phyloP scores from a whole-genome alignment of 1,140 invertebrate species.

The Platyscapa corneri region DNA sequence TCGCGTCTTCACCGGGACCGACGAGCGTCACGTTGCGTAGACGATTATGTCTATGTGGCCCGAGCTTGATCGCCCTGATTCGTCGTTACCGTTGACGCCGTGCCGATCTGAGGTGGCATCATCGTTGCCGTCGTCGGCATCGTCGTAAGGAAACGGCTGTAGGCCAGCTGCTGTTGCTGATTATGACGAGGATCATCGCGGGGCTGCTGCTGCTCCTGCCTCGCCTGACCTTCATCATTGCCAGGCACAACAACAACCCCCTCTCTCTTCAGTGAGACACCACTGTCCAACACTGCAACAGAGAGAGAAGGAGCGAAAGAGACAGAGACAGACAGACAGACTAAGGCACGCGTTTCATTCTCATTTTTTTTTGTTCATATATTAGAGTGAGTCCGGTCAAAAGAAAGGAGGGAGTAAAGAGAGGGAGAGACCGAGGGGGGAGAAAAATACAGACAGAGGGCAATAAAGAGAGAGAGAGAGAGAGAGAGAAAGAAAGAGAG shows the following conservation, averaged over 20 bases:
- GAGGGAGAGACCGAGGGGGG: slow-evolving; percentile 10
- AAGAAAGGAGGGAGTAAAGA: slow-evolving; percentile 11
- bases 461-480: slow-evolving; percentile 11
- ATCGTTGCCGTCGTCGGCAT: slow-evolving; percentile 42
- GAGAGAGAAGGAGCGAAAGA: slow-evolving; percentile 55
- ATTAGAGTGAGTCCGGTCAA: slow-evolving; percentile 49
- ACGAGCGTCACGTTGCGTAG: slow-evolving; percentile 58
- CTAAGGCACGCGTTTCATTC: slow-evolving; percentile 19
- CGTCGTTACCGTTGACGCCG: background rate
- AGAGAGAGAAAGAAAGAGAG: slow-evolving; percentile 47
- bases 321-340: slow-evolving; percentile 37
- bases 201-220: slow-evolving; percentile 46
- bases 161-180: background rate
- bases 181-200: slow-evolving; percentile 16
- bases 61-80: background rate
- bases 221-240: slow-evolving; percentile 58
- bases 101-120: background rate
- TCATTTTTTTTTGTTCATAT: background rate
- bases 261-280: slow-evolving; percentile 70
- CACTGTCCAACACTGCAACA: slow-evolving; percentile 71
- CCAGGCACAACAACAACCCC: slow-evolving; percentile 57
- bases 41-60: background rate
- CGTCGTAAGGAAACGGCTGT: slow-evolving; percentile 37
- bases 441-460: slow-evolving; percentile 16
- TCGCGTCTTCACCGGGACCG: slow-evolving; percentile 56